A percentile compares a stretch with the other conserved stretches of the same genome.
Evolutionary conservation across 2,888 invertebrate species (phyloP).

Genomic region (Lysandra bellargus): DNA sequence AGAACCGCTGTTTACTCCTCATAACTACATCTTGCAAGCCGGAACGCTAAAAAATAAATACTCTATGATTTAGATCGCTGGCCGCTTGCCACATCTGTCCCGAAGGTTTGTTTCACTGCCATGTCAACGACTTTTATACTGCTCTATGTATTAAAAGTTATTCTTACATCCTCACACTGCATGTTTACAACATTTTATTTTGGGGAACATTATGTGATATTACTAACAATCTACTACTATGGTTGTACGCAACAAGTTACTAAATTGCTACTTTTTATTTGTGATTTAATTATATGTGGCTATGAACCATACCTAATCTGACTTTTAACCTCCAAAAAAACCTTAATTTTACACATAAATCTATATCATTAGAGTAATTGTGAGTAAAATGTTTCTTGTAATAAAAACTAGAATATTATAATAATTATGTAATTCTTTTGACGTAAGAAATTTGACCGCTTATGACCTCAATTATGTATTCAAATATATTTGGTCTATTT

Average conservation of each 20-base stretch:
- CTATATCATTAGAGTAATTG: neutral
- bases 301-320: no score
- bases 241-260: no score
- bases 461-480: conserved; percentile 13
- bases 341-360: no score
- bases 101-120: conserved; percentile 22
- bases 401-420: neutral
- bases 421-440: neutral
- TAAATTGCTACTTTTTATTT: no score
- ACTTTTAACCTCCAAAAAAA: no score
- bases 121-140: conserved; percentile 26
- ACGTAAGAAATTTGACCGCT: neutral
- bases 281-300: no score
- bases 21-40: neutral
- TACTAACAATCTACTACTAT: no score
- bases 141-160: conserved; percentile 2
- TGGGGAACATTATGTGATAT: no score
- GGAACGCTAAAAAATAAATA: conserved; percentile 10
- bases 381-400: neutral
- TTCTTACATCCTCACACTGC: neutral
- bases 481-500: conserved; percentile 4
- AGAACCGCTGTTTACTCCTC: neutral
- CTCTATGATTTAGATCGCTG: conserved; percentile 14
- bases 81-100: neutral
- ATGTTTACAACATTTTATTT: neutral